A percentile compares a stretch with the other conserved stretches of the same genome.
Conservation (phyloP, 2,113 vertebrate species). For the Petrocephalus microphthalmus region DNA sequence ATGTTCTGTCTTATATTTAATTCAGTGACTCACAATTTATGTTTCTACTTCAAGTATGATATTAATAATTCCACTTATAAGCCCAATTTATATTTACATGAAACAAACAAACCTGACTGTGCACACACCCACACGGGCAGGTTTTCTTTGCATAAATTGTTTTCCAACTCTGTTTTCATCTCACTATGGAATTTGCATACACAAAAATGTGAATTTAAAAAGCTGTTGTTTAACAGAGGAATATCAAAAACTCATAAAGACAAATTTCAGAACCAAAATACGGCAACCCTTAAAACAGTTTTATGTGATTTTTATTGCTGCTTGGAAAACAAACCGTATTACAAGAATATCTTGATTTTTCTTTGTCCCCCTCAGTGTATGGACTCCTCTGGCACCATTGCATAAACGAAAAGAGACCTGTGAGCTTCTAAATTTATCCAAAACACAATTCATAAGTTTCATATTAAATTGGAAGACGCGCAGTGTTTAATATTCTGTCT, state of each 20-base stretch:
- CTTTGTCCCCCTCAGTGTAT: background rate
- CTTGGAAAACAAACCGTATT: background rate
- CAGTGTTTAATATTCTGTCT: background rate
- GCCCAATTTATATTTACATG: slow-evolving; percentile 1
- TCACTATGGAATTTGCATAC: background rate
- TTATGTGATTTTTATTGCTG: background rate
- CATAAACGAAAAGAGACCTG: background rate
- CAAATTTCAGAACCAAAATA: background rate
- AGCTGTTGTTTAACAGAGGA: background rate
- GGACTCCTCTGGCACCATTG: background rate
- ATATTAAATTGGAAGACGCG: background rate
- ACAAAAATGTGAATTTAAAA: background rate
- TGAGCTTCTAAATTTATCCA: background rate
- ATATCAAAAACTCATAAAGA: background rate
- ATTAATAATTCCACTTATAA: slow-evolving; percentile 6
- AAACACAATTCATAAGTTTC: background rate
- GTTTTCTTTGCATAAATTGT: background rate
- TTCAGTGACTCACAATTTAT: slow-evolving; percentile 18
- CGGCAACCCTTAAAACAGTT: background rate
- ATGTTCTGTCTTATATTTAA: slow-evolving; percentile 8
- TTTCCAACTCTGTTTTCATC: background rate
- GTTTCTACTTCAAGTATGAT: slow-evolving; percentile 1
- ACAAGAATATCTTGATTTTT: background rate
- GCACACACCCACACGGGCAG: background rate
- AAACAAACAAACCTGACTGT: background rate